Base-by-base conservation (phyloP, 2,888 invertebrate species). In the Drosophila mulleri region DNA sequence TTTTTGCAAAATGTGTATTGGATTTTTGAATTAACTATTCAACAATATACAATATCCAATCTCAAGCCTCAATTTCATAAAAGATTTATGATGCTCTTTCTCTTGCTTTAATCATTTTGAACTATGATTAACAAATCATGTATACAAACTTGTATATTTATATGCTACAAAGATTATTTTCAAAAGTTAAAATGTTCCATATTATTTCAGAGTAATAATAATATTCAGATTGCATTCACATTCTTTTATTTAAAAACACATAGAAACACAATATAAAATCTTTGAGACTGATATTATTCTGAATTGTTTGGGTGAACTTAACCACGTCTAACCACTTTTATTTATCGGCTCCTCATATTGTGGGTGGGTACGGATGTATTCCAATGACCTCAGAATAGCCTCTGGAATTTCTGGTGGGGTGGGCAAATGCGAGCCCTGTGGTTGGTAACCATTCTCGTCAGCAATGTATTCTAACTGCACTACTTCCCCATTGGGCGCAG, bases 381-480 rank as follows among this genome's bases (percentile, higher is more conserved):
- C 89, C 78, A 92, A 70, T 2, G 90, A 73, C 41, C 67, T 86
- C 16, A 90, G 78, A 45, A 92, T 91, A 23, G 78, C 76, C 3
- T 6, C 79, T 60, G 92, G 92, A 64, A 89, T 91, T 83, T 92
- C 92, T 78, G 92, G 92, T 63, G 92, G 89, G 9, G 89, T 91
- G 32, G 92, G 92, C 73, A 92, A 71, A 68, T 82, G 84, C 1
- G 61, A 44, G 12, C 91, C 92, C 35, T 78, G 76, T 23, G 92
- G 91, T 64, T 91, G 91, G 82, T 78, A 92, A 29, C 92, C 92
- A 60, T 89, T 83, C 57, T 87, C 91, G 75, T 92, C 91, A 45
- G 92, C 91, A 35, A 80, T 39, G 54, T 92, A 92, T 11, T 74
- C 26, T 8, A 88, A 4, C 52, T 88, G 80, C 9, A 92, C 54